phyloP scores from a whole-genome alignment of 2,797 vertebrate species.

The Lepilemur ruficaudatus region DNA sequence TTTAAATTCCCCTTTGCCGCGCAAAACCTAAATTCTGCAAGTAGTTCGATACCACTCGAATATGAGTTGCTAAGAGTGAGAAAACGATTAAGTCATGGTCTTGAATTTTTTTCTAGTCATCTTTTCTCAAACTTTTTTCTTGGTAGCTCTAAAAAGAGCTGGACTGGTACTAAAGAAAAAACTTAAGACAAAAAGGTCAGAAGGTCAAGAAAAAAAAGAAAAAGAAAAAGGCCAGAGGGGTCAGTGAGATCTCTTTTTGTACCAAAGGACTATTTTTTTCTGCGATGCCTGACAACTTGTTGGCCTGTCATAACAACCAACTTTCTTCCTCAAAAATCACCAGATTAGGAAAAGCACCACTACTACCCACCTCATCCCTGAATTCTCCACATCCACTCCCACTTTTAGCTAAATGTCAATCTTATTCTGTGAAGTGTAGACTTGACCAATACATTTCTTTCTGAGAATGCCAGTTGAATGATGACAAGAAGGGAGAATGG shows the following conservation, averaged over 20 bases:
- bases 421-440: neutral
- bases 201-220: neutral
- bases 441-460: neutral
- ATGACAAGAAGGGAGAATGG: neutral
- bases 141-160: neutral
- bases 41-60: neutral
- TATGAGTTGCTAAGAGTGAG: neutral
- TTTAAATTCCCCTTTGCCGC: neutral
- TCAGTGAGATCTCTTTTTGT: neutral
- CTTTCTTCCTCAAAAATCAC: neutral
- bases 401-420: neutral
- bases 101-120: neutral
- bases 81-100: neutral
- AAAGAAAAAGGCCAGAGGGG: neutral
- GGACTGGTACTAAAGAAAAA: neutral
- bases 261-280: neutral
- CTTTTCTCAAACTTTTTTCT: neutral
- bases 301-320: neutral
- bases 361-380: neutral
- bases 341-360: neutral
- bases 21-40: neutral
- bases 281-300: neutral
- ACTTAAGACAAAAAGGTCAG: neutral
- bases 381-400: neutral
- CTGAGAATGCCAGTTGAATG: neutral